Conservation (phyloP, 2,888 invertebrate species). For the Byasa hedistus region DNA sequence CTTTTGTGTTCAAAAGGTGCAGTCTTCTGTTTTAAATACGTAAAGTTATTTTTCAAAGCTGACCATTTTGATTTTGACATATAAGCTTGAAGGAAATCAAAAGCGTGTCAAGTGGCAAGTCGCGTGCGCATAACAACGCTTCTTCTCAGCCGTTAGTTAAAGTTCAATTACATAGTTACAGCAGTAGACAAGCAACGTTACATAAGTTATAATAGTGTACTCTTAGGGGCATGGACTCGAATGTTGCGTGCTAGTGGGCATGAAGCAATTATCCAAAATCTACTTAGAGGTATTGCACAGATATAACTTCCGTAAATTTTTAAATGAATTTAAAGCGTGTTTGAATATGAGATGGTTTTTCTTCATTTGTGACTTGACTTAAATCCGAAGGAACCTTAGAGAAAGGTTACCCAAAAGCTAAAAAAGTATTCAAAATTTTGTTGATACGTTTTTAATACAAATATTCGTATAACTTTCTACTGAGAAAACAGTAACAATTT, state of each 20-base stretch:
- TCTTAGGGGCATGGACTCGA: slow-evolving; percentile 2
- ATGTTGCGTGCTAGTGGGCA: slow-evolving; percentile 8
- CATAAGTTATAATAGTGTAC: slow-evolving; percentile 12
- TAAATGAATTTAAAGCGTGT: no score
- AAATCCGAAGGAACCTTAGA: no score
- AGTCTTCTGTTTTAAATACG: no score
- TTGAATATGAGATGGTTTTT: no score
- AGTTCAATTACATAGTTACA: slow-evolving; percentile 15
- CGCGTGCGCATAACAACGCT: slow-evolving; percentile 5
- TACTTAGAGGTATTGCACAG: neutral
- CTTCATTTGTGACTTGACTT: no score
- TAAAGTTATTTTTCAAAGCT: neutral
- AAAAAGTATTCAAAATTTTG: no score
- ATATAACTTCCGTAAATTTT: neutral
- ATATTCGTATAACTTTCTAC: no score
- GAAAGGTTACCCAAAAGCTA: no score
- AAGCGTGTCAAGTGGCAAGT: slow-evolving; percentile 4
- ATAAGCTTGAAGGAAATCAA: slow-evolving; percentile 1
- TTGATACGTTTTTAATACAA: no score
- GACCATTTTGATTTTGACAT: neutral
- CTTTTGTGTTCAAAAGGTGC: neutral
- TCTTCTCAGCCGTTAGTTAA: slow-evolving; percentile 17
- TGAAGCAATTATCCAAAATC: slow-evolving; percentile 7
- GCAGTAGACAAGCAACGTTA: slow-evolving; percentile 10
- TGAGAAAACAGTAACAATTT: no score